A percentile compares a stretch with the other conserved stretches of the same genome.
phyloP scores from a whole-genome alignment of 2,113 vertebrate genomes.

The Mustelus asterias region DNA sequence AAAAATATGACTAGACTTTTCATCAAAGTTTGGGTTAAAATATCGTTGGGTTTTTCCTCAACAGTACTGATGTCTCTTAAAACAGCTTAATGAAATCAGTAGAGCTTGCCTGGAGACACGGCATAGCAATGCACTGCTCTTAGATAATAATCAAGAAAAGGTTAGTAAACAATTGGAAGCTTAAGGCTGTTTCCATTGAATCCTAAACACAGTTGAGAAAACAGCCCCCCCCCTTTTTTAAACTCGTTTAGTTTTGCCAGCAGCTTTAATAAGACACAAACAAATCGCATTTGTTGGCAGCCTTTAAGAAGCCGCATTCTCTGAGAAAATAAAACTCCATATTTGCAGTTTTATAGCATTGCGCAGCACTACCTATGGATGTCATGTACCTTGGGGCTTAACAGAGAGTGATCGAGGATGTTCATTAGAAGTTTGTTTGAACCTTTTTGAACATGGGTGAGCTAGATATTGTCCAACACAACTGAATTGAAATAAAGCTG shows the following conservation, averaged over 20 bases:
- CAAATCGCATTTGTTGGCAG: not conserved
- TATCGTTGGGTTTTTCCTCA: not conserved
- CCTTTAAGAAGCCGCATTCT: not conserved
- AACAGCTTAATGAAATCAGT: not conserved
- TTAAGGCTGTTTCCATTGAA: not conserved
- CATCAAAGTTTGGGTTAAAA: not conserved
- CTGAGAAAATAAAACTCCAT: not conserved
- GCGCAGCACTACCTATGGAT: not conserved
- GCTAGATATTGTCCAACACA: not conserved
- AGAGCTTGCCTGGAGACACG: not conserved
- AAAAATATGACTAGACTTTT: not conserved
- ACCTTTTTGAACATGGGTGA: not conserved
- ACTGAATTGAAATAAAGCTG: not conserved
- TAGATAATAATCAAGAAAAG: not conserved
- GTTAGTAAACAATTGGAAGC: conserved; percentile 19
- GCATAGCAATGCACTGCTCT: not conserved
- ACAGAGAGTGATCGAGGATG: not conserved
- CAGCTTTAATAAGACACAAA: not conserved
- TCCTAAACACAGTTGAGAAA: not conserved
- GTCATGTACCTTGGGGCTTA: not conserved
- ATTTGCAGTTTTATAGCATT: not conserved
- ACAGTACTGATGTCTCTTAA: not conserved
- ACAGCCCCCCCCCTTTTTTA: not conserved
- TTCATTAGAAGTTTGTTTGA: not conserved
- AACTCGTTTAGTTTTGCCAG: not conserved